Evolutionary conservation across 2,113 vertebrate species (phyloP).

Genomic region (Raja brachyura): DNA sequence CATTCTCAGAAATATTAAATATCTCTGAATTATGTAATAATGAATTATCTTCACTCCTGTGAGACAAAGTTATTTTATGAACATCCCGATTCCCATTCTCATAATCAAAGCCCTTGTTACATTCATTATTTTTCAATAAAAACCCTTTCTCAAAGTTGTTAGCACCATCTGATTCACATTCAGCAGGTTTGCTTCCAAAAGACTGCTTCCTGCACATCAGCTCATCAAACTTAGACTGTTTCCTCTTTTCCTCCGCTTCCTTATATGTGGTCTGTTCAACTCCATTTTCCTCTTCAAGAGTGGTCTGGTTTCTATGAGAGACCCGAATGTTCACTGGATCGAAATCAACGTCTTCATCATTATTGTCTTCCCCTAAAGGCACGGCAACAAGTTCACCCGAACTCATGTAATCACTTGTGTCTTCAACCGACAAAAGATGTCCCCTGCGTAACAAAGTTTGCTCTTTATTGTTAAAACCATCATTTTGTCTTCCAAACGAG

Average conservation of each 20-base stretch:
- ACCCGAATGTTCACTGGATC: background rate
- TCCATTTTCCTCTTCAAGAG: slow-evolving; percentile 33
- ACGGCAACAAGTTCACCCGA: slow-evolving; percentile 31
- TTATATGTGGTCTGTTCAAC: background rate
- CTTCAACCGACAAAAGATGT: slow-evolving; percentile 12
- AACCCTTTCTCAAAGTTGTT: slow-evolving; percentile 1
- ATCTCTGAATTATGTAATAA: background rate
- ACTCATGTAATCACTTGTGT: slow-evolving; percentile 10
- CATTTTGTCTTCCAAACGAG: slow-evolving; percentile 24
- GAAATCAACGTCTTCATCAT: slow-evolving; percentile 25
- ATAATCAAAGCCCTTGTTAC: background rate
- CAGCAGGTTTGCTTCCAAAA: background rate
- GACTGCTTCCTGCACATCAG: background rate
- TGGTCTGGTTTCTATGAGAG: background rate
- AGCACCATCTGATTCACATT: background rate
- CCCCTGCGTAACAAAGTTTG: slow-evolving; percentile 28
- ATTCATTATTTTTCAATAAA: background rate
- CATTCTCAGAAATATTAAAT: slow-evolving; percentile 29
- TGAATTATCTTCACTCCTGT: background rate
- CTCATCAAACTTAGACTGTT: background rate
- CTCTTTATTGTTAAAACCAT: slow-evolving; percentile 30
- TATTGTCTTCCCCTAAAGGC: slow-evolving; percentile 26
- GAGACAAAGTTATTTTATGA: slow-evolving; percentile 1
- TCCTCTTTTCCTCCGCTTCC: slow-evolving; percentile 22
- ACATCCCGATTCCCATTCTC: slow-evolving; percentile 6